Percentiles rank a stretch among this genome's conserved stretches.
phyloP scores from a whole-genome alignment of 2,888 invertebrate genomes.

The Sialis fuliginosa region DNA sequence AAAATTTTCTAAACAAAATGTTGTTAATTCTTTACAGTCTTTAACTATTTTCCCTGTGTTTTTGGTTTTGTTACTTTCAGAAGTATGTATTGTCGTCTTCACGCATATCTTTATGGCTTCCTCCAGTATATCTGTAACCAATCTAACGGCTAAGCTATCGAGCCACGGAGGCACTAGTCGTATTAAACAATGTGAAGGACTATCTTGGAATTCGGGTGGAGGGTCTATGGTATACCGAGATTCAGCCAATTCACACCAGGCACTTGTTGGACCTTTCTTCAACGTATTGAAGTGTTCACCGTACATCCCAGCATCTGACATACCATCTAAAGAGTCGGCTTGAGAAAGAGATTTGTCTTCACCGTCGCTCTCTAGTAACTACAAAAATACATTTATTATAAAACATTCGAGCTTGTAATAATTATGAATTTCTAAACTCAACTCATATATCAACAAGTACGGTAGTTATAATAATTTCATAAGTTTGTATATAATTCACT shows the following conservation, averaged over 20 bases:
- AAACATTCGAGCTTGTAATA: background rate
- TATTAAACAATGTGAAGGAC: conserved; percentile 20
- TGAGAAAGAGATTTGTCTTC: conserved; percentile 61
- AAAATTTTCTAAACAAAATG: too few species aligned
- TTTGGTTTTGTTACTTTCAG: background rate
- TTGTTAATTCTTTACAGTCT: too few species aligned
- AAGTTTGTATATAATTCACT: background rate
- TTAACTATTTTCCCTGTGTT: too few species aligned
- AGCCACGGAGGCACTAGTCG: conserved; percentile 13
- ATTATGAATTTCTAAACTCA: too few species aligned
- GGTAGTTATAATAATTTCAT: background rate
- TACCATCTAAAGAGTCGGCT: conserved; percentile 56
- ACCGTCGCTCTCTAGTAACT: conserved; percentile 70
- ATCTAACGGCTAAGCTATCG: conserved; percentile 26
- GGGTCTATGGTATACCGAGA: conserved; percentile 60
- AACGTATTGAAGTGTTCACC: conserved; percentile 68
- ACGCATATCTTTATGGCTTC: conserved; percentile 30
- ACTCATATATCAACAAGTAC: background rate
- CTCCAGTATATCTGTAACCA: conserved; percentile 28
- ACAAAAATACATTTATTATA: conserved; percentile 16
- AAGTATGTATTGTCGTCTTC: conserved; percentile 13
- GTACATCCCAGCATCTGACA: conserved; percentile 57
- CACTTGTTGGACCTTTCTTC: conserved; percentile 47
- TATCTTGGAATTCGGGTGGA: conserved; percentile 69
- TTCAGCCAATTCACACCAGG: conserved; percentile 31